A percentile compares a stretch with the other conserved stretches of the same genome.
Conservation (phyloP, 1,140 invertebrate genomes). For the Panagrolaimus sp. region DNA sequence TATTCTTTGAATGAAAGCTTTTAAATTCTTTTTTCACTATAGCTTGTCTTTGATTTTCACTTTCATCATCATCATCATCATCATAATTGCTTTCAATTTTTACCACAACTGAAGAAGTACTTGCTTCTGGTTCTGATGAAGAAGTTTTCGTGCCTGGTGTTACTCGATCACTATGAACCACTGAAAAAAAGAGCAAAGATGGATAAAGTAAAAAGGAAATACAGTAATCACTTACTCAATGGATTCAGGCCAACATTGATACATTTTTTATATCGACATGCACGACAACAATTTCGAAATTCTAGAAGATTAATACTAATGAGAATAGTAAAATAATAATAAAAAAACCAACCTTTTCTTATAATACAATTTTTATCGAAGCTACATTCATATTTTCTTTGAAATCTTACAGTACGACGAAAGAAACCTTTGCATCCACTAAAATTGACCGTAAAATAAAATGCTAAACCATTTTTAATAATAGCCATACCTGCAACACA, state of each 20-base stretch:
- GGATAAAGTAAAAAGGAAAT: background rate
- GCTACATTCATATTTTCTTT: conserved; percentile 7
- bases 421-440: conserved; percentile 19
- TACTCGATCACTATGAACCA: background rate
- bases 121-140: no score
- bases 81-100: background rate
- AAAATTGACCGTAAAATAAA: background rate
- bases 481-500: conserved; percentile 11
- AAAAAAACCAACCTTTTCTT: no score
- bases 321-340: no score
- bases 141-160: background rate
- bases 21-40: background rate
- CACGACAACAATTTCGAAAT: conserved; percentile 13
- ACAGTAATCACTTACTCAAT: background rate
- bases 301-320: background rate
- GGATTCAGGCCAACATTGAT: conserved; percentile 4
- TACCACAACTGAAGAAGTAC: background rate
- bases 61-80: background rate
- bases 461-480: no score
- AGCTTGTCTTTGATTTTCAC: background rate
- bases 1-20: background rate
- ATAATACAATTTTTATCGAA: background rate
- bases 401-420: background rate
- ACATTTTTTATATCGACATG: conserved; percentile 3
- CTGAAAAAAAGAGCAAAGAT: background rate